phyloP scores from a whole-genome alignment of 2,113 vertebrate species.

The Pyxicephalus adspersus region DNA sequence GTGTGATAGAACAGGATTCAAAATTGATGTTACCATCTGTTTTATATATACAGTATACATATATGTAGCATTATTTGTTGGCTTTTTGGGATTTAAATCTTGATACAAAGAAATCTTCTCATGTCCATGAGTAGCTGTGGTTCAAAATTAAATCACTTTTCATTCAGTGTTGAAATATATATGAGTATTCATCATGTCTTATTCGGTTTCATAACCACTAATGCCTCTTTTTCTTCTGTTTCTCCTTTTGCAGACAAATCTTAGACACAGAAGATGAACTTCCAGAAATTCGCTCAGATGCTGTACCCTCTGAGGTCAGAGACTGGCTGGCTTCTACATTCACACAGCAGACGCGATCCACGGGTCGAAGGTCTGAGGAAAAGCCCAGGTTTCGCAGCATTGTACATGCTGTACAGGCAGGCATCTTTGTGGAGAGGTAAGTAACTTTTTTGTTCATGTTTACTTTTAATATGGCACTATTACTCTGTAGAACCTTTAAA shows the following conservation, averaged over 20 bases:
- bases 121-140: no score
- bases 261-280: constrained; percentile 89
- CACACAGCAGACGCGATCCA: constrained; percentile 80
- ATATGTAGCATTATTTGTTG: no score
- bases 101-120: no score
- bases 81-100: no score
- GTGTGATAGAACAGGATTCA: no score
- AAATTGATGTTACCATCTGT: no score
- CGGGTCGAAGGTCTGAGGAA: constrained; percentile 79
- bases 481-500: no score
- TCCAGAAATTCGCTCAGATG: constrained; percentile 85
- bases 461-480: not conserved
- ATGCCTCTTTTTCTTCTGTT: not conserved
- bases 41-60: no score
- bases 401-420: constrained; percentile 91
- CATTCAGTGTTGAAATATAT: no score
- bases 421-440: constrained; percentile 93
- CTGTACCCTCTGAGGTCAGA: constrained; percentile 87
- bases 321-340: constrained; percentile 94
- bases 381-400: constrained; percentile 95
- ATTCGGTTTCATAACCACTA: not conserved
- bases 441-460: not conserved
- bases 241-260: constrained; percentile 74
- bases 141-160: no score
- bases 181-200: no score